Evolutionary conservation across 2,113 vertebrate genomes (phyloP), one percentile per base, ranked within the genome.

Genomic region (Campylomormyrus tamandua): DNA sequence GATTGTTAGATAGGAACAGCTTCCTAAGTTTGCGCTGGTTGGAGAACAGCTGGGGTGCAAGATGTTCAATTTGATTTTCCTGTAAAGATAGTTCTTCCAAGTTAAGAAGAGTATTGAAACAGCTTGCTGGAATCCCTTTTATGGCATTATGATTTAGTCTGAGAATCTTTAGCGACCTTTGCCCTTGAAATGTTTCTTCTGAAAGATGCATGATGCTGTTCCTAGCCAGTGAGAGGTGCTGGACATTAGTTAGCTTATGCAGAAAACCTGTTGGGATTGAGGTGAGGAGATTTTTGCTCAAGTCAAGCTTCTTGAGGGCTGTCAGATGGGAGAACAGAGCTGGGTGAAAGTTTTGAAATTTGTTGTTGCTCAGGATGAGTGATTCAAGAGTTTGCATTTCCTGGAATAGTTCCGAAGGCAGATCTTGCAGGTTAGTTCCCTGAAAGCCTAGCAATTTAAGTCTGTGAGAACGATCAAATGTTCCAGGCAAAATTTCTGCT

Each of bases 1-100:
- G 93, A 93, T 99, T 99, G 93, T 96, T 94, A 84, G 98, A 99
- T 17, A 99, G 93, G 89, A 96, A 98, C 90, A 99, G 95, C 92
- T 96, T 97, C 93, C 96, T 93, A 48, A 99, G 96, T 80, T 96
- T 96, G 3, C 80, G 89, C 13, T 95, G 97, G 83, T 96, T 96
- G 19, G 95, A 91, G 42, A 99, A 98, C 89, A 97, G 90, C 84
- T 97, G 95, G 0, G 92, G 91, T 3, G 96, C 92, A 52, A 99
- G 95, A 0, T 35, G 89, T 13, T 95, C 93, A 11, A 99, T 94
- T 90, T 93, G 93, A 91, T 99, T 99, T 92, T 98, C 96, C 83
- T 99, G 97, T 46, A 99, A 93, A 45, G 97, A 96, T 91, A 99
- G 93, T 89, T 97, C 96, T 92, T 96, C 94, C 62, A 99, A 95